Base-by-base conservation (phyloP, 1,140 invertebrate genomes). In the Sitobion miscanthi region DNA sequence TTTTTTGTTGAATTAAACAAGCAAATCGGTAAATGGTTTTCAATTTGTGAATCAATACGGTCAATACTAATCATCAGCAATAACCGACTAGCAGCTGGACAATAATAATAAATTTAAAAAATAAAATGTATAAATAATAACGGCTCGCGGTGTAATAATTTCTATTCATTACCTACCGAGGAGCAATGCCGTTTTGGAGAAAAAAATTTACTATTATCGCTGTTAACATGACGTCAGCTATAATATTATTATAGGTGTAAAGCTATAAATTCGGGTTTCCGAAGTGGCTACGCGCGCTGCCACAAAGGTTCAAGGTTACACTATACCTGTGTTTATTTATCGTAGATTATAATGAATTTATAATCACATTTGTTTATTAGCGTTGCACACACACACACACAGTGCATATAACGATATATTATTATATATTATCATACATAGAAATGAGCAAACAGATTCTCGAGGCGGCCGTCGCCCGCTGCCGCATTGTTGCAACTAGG, bases 321-420 rank as follows among this genome's bases (percentile, higher is more conserved):
- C 5, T 14, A 35, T 14, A 35, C 38, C 9, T 54, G 5, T 42
- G 52, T 90, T 90, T 90, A 62, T 90, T 42, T 90, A 89, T 17
- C 35, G 38, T 42, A n/a, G 62, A 77, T 77, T n/a, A 62, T 57
- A 89, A 89, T 57, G 52, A 89, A 89, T 89, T 89, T 89, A 89
- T 90, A 90, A 57, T 90, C 88, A 42, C 20, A 38, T 42, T 77
- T 77, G 62, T n/a, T 77, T 77, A 77, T 77, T 77, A n/a, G n/a
- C 4, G 2, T 2, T 35, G 52, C 30, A n/a, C 45, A 45, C 86
- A 52, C 86, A 49, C 45, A 52, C 30, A 20, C 25, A 42, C 11
- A 77, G 14, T n/a, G 4, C 1, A 77, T 17, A 77, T 77, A 17
- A 77, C n/a, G 11, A 77, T 77, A 17, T n/a, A 6, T 30, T 77